These are phyloP conservation scores for Hyposoter didymator DNA, from an alignment of 2,888 invertebrate genomes.

Conservation along the genomic window DNA sequence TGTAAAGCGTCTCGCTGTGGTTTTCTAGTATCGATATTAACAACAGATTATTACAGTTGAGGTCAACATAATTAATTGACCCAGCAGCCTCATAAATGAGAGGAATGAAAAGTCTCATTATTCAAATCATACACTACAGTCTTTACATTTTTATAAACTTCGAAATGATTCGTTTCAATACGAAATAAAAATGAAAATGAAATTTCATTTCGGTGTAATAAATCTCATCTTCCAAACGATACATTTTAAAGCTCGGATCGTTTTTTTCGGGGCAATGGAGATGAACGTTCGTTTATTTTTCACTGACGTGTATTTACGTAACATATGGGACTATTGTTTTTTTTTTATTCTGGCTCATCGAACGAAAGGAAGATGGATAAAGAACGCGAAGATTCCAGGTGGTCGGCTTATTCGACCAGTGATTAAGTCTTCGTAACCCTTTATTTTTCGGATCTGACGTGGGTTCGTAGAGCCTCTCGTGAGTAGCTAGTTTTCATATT, in stretches of 20 bases:
- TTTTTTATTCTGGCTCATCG: background rate
- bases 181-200: background rate
- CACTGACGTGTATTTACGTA: constrained; percentile 2
- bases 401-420: constrained; percentile 21
- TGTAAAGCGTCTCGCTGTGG: background rate
- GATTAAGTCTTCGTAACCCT: constrained; percentile 31
- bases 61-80: background rate
- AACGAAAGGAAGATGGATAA: constrained; percentile 34
- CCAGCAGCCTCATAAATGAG: background rate
- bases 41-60: background rate
- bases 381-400: background rate
- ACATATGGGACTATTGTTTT: background rate
- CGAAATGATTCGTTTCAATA: background rate
- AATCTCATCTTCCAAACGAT: constrained; percentile 13
- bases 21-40: background rate
- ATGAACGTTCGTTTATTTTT: background rate
- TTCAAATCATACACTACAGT: background rate
- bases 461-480: background rate
- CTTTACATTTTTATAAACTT: background rate
- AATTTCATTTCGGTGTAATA: constrained; percentile 8
- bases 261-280: background rate
- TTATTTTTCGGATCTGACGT: constrained; percentile 36
- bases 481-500: constrained; percentile 32
- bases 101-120: background rate
- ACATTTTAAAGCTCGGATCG: background rate